Evolutionary conservation across 2,888 invertebrate species (phyloP), one percentile per base, ranked within the genome.

Genomic region (Torymus tubicola): DNA sequence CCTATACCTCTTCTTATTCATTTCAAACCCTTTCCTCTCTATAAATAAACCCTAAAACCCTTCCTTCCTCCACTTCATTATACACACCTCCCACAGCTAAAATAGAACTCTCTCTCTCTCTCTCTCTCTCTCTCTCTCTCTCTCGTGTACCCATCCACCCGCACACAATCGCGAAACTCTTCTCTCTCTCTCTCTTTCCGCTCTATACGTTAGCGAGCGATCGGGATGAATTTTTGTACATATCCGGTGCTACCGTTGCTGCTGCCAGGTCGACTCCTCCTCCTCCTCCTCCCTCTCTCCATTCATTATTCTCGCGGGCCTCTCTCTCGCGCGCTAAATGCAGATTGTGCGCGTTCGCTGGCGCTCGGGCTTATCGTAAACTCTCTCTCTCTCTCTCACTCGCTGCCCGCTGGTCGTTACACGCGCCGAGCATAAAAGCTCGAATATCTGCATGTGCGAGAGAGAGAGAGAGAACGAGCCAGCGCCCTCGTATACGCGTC

Each of bases 331-430:
- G n/a, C 69, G 76, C 76, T 63, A 80, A 80, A 80, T 80, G 72
- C 63, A 76, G 80, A 72, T 80, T 76, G 80, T 61, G 64, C 64
- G 52, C 52, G 52, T 31, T 52, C 18, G 60, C 14, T n/a, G 31
- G 14, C 50, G 53, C 73, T 67, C 31, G 63, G 63, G 78, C 71
- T 78, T 81, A 78, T 82, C 82, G 77, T 82, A 79, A 81, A 79
- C 72, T 74, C 63, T 64, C 65, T 42, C 42, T 42, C 42, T 8
- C 42, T 42, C 21, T 21, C 21, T 21, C 21, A 0, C 31, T 5
- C 42, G 8, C 70, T 68, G 72, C 42, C 55, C 64, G 52, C 63
- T 74, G 76, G 72, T 79, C 73, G 73, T 80, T 77, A 77, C 82
- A 74, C 73, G 67, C 74, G 78, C 74, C 53, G 55, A 61, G 61